phyloP scores from a whole-genome alignment of 2,797 vertebrate species.

The Anableps anableps region DNA sequence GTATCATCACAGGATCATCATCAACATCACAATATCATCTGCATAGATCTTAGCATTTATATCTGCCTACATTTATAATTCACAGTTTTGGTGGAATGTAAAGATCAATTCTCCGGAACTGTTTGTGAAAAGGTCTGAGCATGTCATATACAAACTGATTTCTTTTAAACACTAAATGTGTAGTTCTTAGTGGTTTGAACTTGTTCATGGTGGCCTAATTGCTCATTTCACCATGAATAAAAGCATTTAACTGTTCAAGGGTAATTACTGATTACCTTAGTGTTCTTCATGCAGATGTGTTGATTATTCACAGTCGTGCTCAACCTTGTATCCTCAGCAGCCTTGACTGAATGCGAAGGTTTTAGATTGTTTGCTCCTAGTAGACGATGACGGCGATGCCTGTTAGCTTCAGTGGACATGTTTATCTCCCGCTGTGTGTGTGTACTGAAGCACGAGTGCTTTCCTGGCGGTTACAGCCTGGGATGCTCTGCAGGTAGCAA shows the following conservation, averaged over 20 bases:
- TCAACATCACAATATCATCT: not conserved
- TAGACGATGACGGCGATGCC: conserved; percentile 13
- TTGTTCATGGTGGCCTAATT: not conserved
- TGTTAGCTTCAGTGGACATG: not conserved
- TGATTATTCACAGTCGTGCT: not conserved
- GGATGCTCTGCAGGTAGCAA: conserved; percentile 44
- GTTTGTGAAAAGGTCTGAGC: not conserved
- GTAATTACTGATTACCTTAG: conserved; percentile 6
- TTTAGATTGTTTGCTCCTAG: conserved; percentile 17
- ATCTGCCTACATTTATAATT: not conserved
- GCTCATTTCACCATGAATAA: conserved; percentile 1
- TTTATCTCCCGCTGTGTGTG: conserved; percentile 19
- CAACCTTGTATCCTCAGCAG: conserved; percentile 18
- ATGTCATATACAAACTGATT: not conserved
- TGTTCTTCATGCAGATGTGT: conserved; percentile 1
- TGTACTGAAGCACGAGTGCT: conserved; percentile 21
- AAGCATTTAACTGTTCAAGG: not conserved
- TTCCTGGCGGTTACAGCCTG: conserved; percentile 26
- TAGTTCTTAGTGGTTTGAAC: not conserved
- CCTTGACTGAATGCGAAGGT: conserved; percentile 27
- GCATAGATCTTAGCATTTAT: not conserved
- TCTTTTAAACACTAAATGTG: not conserved
- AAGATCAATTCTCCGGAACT: not conserved
- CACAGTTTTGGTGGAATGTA: not conserved
- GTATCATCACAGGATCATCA: not conserved